phyloP scores from a whole-genome alignment of 2,888 invertebrate species.

The Marronus borbonicus region DNA sequence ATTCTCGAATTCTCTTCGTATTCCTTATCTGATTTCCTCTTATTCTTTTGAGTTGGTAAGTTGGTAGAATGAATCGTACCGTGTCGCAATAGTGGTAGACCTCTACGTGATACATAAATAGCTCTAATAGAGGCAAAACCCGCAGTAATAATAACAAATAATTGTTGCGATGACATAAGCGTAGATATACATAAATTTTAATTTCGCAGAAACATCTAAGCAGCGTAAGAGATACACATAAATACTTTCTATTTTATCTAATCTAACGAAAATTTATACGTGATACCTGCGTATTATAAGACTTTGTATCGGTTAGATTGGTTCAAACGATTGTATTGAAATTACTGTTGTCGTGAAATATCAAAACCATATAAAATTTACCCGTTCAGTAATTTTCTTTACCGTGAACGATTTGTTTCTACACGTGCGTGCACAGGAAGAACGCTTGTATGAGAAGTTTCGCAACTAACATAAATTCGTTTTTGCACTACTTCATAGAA shows the following conservation, averaged over 20 bases:
- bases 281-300: constrained; percentile 45
- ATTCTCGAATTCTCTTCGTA: neutral
- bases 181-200: constrained; percentile 27
- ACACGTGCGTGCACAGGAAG: constrained; percentile 35
- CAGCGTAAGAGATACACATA: constrained; percentile 6
- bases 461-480: constrained; percentile 21
- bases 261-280: constrained; percentile 46
- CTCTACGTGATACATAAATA: neutral
- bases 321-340: constrained; percentile 51
- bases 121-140: neutral
- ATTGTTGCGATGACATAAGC: constrained; percentile 15
- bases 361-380: constrained; percentile 52
- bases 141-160: neutral
- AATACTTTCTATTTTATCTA: constrained; percentile 53
- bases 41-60: neutral
- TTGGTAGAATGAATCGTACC: neutral
- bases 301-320: constrained; percentile 37
- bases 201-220: constrained; percentile 31
- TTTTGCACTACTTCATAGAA: constrained; percentile 12
- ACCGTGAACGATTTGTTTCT: constrained; percentile 32
- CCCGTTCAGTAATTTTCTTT: constrained; percentile 40
- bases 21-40: neutral
- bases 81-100: neutral
- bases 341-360: constrained; percentile 53
- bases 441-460: constrained; percentile 24